Evolutionary conservation across 2,797 vertebrate species (phyloP).

Genomic region (Lacerta bilineata): DNA sequence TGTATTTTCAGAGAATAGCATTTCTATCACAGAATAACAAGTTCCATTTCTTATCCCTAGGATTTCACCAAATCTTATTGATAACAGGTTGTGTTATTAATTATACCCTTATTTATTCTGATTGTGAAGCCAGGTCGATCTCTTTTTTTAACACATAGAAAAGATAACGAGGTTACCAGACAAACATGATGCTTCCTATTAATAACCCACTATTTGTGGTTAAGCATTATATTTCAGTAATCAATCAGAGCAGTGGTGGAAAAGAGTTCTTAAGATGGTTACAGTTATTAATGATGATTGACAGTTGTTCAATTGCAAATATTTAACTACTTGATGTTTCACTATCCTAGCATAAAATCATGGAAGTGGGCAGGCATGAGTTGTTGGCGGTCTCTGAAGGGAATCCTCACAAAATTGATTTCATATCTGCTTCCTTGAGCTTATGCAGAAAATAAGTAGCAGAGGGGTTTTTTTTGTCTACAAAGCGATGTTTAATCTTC

Average conservation of each 20-base stretch:
- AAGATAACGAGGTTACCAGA: slow-evolving; percentile 87
- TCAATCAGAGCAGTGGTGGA: slow-evolving; percentile 63
- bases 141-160: slow-evolving; percentile 78
- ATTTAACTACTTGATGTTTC: slow-evolving; percentile 46
- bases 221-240: slow-evolving; percentile 86
- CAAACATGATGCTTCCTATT: slow-evolving; percentile 88
- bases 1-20: slow-evolving; percentile 80
- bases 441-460: slow-evolving; percentile 44
- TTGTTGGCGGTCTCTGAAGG: slow-evolving; percentile 48
- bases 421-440: not conserved
- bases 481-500: slow-evolving; percentile 16
- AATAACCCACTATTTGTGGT: slow-evolving; percentile 87
- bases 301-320: slow-evolving; percentile 56
- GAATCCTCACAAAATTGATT: slow-evolving; percentile 3
- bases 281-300: slow-evolving; percentile 60
- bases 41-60: slow-evolving; percentile 83
- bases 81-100: slow-evolving; percentile 82
- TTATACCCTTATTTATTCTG: slow-evolving; percentile 83
- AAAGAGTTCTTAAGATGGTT: slow-evolving; percentile 60
- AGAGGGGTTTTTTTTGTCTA: not conserved
- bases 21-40: slow-evolving; percentile 75
- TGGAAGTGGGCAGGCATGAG: not conserved
- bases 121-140: slow-evolving; percentile 77
- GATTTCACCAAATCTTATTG: slow-evolving; percentile 79
- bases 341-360: slow-evolving; percentile 37